Evolutionary conservation across 2,797 vertebrate species (phyloP).

Genomic region (Enteromius fasciolatus): DNA sequence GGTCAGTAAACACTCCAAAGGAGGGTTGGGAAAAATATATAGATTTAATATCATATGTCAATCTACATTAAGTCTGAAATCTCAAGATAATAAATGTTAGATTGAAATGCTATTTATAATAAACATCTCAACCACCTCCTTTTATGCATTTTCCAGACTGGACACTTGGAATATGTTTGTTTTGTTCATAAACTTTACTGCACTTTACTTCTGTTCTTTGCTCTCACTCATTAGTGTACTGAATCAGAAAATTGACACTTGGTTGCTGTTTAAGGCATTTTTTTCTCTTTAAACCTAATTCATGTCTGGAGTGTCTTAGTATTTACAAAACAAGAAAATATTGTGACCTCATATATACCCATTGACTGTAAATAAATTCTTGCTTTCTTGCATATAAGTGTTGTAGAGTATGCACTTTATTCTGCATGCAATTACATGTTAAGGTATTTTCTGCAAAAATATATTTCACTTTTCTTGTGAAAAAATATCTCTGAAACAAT

Average conservation of each 20-base stretch:
- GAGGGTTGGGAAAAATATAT: background rate
- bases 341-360: constrained; percentile 10
- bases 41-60: background rate
- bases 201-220: constrained; percentile 20
- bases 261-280: constrained; percentile 20
- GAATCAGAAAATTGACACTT: background rate
- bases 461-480: too few relatives aligned
- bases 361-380: constrained; percentile 32
- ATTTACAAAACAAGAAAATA: constrained; percentile 6
- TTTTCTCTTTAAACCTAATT: constrained; percentile 21
- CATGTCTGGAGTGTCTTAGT: constrained; percentile 14
- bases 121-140: background rate
- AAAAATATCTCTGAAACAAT: background rate
- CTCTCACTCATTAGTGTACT: constrained; percentile 12
- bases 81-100: background rate
- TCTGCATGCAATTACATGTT: background rate
- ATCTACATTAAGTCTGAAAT: background rate
- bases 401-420: background rate
- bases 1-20: constrained; percentile 63
- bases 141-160: constrained; percentile 32
- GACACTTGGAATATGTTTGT: constrained; percentile 10
- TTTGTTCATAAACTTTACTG: constrained; percentile 12
- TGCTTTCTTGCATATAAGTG: background rate
- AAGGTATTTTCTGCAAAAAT: background rate
- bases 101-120: background rate